A percentile compares a stretch with the other conserved stretches of the same genome.
Conservation (phyloP, 2,797 vertebrate genomes). For the Clarias laeviceps region DNA sequence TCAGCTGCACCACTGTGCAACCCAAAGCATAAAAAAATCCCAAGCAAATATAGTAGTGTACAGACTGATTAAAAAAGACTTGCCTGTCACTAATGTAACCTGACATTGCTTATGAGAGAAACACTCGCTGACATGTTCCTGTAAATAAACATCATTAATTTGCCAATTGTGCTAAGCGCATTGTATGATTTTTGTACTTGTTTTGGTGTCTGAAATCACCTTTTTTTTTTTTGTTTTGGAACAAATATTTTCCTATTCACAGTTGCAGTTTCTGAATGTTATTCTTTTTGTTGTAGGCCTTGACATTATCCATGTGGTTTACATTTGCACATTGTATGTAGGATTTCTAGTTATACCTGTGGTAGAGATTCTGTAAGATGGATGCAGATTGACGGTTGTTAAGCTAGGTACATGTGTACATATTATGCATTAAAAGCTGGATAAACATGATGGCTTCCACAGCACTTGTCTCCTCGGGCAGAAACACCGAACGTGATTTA, state of each 20-base stretch:
- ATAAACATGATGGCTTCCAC: not conserved
- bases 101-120: not conserved
- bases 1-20: not conserved
- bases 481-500: not conserved
- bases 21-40: not conserved
- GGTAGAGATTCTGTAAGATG: not conserved
- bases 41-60: not conserved
- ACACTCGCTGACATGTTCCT: not conserved
- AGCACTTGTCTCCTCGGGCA: not conserved
- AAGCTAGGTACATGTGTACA: no score
- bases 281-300: not conserved
- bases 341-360: not conserved
- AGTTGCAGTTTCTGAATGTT: not conserved
- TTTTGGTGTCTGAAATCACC: not conserved
- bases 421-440: no score
- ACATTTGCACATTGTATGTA: not conserved
- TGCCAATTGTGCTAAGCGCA: no score
- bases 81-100: conserved; percentile 7
- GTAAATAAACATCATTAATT: not conserved
- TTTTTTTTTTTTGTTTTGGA: not conserved
- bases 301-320: not conserved
- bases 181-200: no score
- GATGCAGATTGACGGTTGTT: not conserved
- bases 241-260: not conserved
- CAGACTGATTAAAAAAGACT: not conserved